Evolutionary conservation across 2,797 vertebrate species (phyloP).

Genomic region (Rhincodon typus): DNA sequence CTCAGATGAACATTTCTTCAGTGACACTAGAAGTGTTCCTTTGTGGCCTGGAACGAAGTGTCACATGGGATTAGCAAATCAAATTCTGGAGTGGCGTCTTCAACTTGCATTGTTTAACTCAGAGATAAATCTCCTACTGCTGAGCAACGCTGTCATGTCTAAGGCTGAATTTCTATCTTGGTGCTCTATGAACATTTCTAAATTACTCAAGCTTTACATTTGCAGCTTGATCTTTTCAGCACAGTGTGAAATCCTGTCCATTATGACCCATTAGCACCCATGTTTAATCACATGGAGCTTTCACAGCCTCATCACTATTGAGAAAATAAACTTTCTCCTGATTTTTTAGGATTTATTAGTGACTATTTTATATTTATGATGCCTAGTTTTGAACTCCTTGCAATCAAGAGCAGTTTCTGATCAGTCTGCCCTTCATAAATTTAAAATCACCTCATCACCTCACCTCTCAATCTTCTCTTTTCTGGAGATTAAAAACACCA

Average conservation of each 20-base stretch:
- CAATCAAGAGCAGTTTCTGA: neutral
- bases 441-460: neutral
- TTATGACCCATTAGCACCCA: neutral
- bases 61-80: neutral
- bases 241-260: neutral
- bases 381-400: neutral
- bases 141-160: neutral
- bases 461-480: neutral
- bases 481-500: too few species aligned
- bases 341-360: neutral
- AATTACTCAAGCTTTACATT: neutral
- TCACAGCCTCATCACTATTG: neutral
- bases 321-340: neutral
- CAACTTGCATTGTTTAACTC: neutral
- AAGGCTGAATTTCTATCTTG: neutral
- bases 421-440: neutral
- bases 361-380: neutral
- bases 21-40: neutral
- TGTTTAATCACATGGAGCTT: too few species aligned
- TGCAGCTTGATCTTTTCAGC: neutral
- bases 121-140: neutral
- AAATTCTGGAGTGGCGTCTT: neutral
- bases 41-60: neutral
- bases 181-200: neutral
- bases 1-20: neutral